Conservation (phyloP, 2,797 vertebrate species). For the Myotis myotis region DNA sequence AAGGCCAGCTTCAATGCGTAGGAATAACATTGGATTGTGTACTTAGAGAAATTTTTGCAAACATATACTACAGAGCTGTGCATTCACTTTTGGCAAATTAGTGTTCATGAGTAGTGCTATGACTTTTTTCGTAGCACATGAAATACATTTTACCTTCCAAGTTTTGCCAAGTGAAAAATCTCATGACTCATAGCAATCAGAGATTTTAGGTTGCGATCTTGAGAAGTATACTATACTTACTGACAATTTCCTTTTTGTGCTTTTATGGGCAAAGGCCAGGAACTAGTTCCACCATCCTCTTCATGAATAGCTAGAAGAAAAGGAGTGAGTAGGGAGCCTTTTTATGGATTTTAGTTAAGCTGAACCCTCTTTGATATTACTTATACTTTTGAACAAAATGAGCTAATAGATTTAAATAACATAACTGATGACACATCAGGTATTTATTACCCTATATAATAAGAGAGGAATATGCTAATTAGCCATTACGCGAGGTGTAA, state of each 20-base stretch:
- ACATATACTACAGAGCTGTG: neutral
- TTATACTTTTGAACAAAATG: slow-evolving; percentile 42
- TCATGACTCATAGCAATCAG: slow-evolving; percentile 29
- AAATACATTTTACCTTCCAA: slow-evolving; percentile 47
- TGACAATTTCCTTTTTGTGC: slow-evolving; percentile 11
- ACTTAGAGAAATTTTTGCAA: slow-evolving; percentile 32
- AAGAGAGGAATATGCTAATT: no score
- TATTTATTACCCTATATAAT: neutral
- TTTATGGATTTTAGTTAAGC: neutral
- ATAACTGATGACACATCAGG: neutral
- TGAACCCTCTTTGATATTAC: slow-evolving; percentile 21
- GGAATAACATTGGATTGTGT: slow-evolving; percentile 16
- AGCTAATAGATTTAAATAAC: slow-evolving; percentile 58
- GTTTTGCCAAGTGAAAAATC: slow-evolving; percentile 52
- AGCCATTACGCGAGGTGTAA: no score
- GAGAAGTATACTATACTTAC: neutral
- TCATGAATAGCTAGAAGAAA: slow-evolving; percentile 16
- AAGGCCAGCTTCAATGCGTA: neutral
- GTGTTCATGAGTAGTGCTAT: neutral
- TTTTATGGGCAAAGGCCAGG: slow-evolving; percentile 14
- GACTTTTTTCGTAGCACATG: slow-evolving; percentile 38
- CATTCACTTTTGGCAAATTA: neutral
- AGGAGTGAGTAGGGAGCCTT: slow-evolving; percentile 1
- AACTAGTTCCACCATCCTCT: neutral
- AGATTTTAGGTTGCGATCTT: slow-evolving; percentile 49